These are phyloP conservation scores for Halcyon senegalensis DNA, from an alignment of 2,113 vertebrate genomes.

Conservation along the genomic window DNA sequence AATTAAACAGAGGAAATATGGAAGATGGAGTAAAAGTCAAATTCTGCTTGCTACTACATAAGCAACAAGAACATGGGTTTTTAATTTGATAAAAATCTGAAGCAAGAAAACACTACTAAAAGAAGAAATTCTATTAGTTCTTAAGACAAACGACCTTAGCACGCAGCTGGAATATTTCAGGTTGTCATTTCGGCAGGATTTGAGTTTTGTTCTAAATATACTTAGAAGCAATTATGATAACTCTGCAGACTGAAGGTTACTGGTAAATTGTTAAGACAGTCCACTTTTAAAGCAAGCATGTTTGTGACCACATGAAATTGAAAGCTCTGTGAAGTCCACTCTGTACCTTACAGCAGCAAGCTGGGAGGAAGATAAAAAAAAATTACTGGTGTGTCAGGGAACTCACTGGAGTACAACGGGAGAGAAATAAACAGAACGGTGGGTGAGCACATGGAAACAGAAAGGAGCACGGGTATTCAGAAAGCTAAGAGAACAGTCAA, in stretches of 20 bases:
- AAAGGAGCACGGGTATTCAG: neutral
- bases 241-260: neutral
- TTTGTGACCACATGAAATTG: neutral
- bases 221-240: neutral
- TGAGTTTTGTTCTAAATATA: neutral
- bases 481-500: neutral
- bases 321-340: neutral
- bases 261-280: neutral
- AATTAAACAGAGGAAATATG: neutral
- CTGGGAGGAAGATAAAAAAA: neutral
- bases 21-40: neutral
- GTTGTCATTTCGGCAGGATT: neutral
- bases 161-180: neutral
- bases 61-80: neutral
- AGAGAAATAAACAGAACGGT: neutral
- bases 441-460: neutral
- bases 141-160: neutral
- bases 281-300: neutral
- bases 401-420: neutral
- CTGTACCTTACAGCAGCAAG: neutral
- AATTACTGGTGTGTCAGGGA: neutral
- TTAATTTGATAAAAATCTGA: conserved; percentile 5
- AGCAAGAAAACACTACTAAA: neutral
- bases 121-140: neutral
- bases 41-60: neutral